Evolutionary conservation across 2,797 vertebrate genomes (phyloP).

Genomic region (Coracias cyanogaster): DNA sequence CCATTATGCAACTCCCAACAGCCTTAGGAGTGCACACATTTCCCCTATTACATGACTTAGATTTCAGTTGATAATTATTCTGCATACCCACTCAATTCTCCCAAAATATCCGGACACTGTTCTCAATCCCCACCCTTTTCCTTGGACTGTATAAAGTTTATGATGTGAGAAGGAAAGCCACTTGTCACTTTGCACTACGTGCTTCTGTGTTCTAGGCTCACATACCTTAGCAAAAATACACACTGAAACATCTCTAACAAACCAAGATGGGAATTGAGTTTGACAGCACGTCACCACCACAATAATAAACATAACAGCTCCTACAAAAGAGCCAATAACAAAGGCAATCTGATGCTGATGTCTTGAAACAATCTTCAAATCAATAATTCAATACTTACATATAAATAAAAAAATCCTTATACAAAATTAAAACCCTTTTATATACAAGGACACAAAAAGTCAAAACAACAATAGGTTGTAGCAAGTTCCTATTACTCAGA

Average conservation of each 20-base stretch:
- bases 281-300: background rate
- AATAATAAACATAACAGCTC: fast-evolving
- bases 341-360: background rate
- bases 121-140: background rate
- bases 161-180: background rate
- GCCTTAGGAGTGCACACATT: background rate
- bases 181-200: background rate
- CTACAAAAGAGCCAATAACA: background rate
- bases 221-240: background rate
- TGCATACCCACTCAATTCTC: background rate
- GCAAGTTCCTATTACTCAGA: background rate
- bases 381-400: background rate
- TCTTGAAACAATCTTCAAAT: background rate
- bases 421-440: background rate
- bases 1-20: background rate
- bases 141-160: background rate
- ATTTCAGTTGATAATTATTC: background rate
- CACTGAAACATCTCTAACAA: background rate
- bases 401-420: background rate
- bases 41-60: background rate
- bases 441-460: background rate
- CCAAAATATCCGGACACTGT: background rate
- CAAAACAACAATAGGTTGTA: background rate
- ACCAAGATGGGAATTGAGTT: background rate
- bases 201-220: background rate